Conservation (phyloP, 2,797 vertebrate genomes). For the Peromyscus melanophrys region DNA sequence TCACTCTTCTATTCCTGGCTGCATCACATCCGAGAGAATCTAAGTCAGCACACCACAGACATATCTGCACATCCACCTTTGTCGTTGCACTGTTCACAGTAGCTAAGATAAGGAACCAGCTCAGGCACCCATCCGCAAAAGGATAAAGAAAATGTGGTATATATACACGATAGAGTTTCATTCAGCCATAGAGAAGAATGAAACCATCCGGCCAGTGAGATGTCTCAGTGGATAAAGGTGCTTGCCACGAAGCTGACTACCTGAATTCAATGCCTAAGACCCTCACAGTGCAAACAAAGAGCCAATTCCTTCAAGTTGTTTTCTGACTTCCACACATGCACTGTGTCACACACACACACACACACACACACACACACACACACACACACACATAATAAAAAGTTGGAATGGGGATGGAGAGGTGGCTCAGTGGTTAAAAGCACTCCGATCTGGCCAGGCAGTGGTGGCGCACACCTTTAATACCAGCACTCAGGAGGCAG, state of each 20-base stretch:
- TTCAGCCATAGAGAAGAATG: not conserved
- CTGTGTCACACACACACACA: not conserved
- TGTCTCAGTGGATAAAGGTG: not conserved
- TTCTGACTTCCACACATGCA: not conserved
- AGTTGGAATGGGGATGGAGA: not conserved
- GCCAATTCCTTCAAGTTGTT: not conserved
- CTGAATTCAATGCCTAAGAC: not conserved
- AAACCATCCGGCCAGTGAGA: not conserved
- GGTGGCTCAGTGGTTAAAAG: not conserved
- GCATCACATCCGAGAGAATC: not conserved
- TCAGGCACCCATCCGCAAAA: not conserved
- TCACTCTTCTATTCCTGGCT: not conserved
- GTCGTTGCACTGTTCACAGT: not conserved
- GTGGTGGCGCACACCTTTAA: too few species aligned
- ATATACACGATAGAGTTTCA: not conserved
- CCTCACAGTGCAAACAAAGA: not conserved
- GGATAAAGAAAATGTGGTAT: not conserved
- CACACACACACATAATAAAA: not conserved
- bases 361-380: not conserved
- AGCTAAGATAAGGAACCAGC: not conserved
- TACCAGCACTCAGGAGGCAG: too few species aligned
- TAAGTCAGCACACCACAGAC: not conserved
- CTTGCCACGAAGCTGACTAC: not conserved
- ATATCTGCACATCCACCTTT: not conserved
- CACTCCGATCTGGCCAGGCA: not conserved